Evolutionary conservation across 2,797 vertebrate species (phyloP), one percentile per base, ranked within the genome.

Genomic region (Peromyscus eremicus): DNA sequence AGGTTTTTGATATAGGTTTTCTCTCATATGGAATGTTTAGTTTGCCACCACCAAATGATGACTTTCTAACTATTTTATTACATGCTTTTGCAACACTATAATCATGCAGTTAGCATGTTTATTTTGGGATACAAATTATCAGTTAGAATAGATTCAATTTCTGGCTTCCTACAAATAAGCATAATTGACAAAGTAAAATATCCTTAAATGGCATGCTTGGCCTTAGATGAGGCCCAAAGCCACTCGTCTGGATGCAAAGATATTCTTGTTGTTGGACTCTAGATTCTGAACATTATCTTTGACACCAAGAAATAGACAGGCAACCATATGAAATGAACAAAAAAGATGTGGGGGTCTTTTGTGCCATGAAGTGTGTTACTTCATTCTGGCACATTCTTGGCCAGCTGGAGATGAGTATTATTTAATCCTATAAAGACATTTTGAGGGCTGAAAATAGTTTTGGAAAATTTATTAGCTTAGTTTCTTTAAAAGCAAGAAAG

Each of bases 331-430:
- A 70, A 88, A 90, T 89, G 81, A 21, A 97, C 43, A 0, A 93
- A 79, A 0, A 1, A n/a, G 80, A 90, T 94, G 88, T 84, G 43
- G 85, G 96, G 94, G 66, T 92, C 73, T 96, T 46, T 52, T 83
- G 89, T 89, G 93, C 46, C 93, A 92, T 94, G 91, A 85, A 96
- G 97, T 97, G 89, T 62, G 92, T 17, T 12, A 43, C 4, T 57
- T 40, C 9, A 6, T 88, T 88, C 11, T 73, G 70, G 52, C 27
- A 57, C 37, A 88, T 25, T 57, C 34, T 43, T 62, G 23, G 43
- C 49, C 71, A 84, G 52, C 19, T 43, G 79, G 88, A 52, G 12
- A 46, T 46, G 62, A 52, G 37, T 66, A 11, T 85, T 86, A 94
- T 55, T 87, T 89, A 82, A 82, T 60, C 19, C 13, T 57, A 14